Percentiles rank a stretch among this genome's conserved stretches.
phyloP scores from a whole-genome alignment of 1,140 invertebrate genomes.

The Ostrea denselamellosa region DNA sequence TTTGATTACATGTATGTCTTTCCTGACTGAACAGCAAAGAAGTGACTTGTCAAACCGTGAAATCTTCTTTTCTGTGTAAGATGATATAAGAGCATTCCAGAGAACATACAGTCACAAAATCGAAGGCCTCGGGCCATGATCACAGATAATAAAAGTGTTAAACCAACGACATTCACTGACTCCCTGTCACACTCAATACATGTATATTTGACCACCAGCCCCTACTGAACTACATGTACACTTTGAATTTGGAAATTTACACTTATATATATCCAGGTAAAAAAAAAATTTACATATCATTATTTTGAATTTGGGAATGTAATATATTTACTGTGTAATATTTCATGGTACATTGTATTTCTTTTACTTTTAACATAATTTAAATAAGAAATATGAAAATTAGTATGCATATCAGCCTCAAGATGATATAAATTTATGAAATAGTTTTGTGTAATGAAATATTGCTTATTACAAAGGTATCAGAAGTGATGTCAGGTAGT shows the following conservation, averaged over 20 bases:
- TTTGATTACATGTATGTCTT: conserved; percentile 7
- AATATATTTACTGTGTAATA: too few relatives aligned
- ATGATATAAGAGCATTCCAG: conserved; percentile 13
- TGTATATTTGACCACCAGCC: background rate
- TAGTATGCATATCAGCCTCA: too few relatives aligned
- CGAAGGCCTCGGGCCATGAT: background rate
- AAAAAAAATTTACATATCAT: too few relatives aligned
- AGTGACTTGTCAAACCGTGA: background rate
- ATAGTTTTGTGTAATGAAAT: too few relatives aligned
- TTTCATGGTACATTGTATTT: too few relatives aligned
- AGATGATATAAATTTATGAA: too few relatives aligned
- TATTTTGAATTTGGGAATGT: too few relatives aligned
- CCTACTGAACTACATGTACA: too few relatives aligned
- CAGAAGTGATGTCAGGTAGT: conserved; percentile 51
- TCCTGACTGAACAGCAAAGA: background rate
- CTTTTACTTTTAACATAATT: too few relatives aligned
- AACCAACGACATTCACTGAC: background rate
- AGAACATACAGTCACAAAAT: background rate
- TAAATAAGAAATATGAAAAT: too few relatives aligned
- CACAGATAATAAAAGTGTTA: conserved; percentile 23
- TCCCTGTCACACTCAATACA: background rate
- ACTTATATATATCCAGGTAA: too few relatives aligned
- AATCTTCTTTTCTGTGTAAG: conserved; percentile 19
- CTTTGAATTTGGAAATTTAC: too few relatives aligned
- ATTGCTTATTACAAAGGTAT: conserved; percentile 52